Evolutionary conservation across 1,140 invertebrate genomes (phyloP).

Genomic region (Medauroidea extradentata): DNA sequence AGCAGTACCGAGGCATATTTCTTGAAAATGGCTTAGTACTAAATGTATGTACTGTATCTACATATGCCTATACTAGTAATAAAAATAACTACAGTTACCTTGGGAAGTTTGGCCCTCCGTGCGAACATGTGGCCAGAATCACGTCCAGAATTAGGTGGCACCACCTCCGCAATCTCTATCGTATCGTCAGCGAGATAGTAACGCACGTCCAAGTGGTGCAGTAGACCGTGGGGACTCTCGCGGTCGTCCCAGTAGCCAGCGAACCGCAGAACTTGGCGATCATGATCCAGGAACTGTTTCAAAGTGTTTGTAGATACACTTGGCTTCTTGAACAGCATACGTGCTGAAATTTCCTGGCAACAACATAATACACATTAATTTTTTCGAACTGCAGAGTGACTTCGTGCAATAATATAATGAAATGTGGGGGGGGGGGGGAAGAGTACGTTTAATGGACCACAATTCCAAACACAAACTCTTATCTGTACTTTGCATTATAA

Average conservation of each 20-base stretch:
- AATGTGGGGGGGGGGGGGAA: too few species aligned
- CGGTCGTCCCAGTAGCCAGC: slow-evolving; percentile 88
- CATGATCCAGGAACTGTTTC: slow-evolving; percentile 69
- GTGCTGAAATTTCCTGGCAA: too few species aligned
- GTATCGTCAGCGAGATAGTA: slow-evolving; percentile 88
- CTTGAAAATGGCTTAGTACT: too few species aligned
- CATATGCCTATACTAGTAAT: slow-evolving; percentile 1
- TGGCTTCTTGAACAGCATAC: slow-evolving; percentile 50
- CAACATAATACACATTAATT: too few species aligned
- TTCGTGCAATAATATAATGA: too few species aligned
- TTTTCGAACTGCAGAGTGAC: too few species aligned
- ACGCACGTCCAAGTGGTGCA: slow-evolving; percentile 70
- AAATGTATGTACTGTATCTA: slow-evolving; percentile 20
- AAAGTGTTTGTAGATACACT: slow-evolving; percentile 49
- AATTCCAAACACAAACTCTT: too few species aligned
- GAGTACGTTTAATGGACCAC: too few species aligned
- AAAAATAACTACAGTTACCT: too few species aligned
- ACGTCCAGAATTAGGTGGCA: slow-evolving; percentile 61
- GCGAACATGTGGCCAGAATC: slow-evolving; percentile 68
- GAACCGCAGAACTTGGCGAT: slow-evolving; percentile 75
- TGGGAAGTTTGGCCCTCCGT: slow-evolving; percentile 70
- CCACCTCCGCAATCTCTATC: slow-evolving; percentile 78
- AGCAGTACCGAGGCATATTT: too few species aligned
- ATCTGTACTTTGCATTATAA: too few species aligned
- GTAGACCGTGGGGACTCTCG: slow-evolving; percentile 60